A percentile compares a stretch with the other conserved stretches of the same genome.
phyloP scores from a whole-genome alignment of 2,888 invertebrate species.

The Euphydryas editha region DNA sequence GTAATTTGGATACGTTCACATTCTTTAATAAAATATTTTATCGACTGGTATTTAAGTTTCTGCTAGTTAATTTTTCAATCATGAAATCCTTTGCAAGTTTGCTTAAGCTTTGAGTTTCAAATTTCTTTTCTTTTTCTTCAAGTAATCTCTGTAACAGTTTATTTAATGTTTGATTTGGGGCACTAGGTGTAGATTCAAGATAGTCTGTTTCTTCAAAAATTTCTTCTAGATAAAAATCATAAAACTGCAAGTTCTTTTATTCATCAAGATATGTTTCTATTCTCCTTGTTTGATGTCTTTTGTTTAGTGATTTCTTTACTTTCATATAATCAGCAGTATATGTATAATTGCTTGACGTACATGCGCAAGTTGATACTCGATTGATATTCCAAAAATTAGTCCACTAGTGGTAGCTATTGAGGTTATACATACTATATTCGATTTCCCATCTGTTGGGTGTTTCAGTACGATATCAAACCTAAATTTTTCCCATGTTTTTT shows the following conservation, averaged over 20 bases:
- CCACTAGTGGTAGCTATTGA: slow-evolving; percentile 38
- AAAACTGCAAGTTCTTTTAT: slow-evolving; percentile 31
- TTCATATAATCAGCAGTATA: slow-evolving; percentile 25
- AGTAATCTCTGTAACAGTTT: slow-evolving; percentile 28
- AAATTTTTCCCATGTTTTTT: slow-evolving; percentile 23
- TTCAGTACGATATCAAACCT: slow-evolving; percentile 36
- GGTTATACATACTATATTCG: slow-evolving; percentile 44
- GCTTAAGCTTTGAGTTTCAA: slow-evolving; percentile 24
- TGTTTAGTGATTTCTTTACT: slow-evolving; percentile 23
- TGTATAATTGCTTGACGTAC: slow-evolving; percentile 21
- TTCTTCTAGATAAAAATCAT: slow-evolving; percentile 30
- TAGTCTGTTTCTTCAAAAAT: slow-evolving; percentile 8
- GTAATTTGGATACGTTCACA: too few relatives aligned
- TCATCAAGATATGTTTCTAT: slow-evolving; percentile 29
- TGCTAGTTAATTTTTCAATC: too few relatives aligned
- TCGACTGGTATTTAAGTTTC: too few relatives aligned
- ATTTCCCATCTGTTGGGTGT: slow-evolving; percentile 39
- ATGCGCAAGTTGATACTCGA: slow-evolving; percentile 38
- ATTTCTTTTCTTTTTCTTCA: slow-evolving; percentile 24
- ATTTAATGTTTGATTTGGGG: not conserved
- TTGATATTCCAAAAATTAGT: slow-evolving; percentile 37
- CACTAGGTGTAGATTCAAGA: too few relatives aligned
- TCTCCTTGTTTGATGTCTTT: slow-evolving; percentile 31
- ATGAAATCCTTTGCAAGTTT: too few relatives aligned
- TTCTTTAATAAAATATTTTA: too few relatives aligned